Evolutionary conservation across 2,888 invertebrate species (phyloP), one percentile per base, ranked within the genome.

Genomic region (Diadromus collaris): DNA sequence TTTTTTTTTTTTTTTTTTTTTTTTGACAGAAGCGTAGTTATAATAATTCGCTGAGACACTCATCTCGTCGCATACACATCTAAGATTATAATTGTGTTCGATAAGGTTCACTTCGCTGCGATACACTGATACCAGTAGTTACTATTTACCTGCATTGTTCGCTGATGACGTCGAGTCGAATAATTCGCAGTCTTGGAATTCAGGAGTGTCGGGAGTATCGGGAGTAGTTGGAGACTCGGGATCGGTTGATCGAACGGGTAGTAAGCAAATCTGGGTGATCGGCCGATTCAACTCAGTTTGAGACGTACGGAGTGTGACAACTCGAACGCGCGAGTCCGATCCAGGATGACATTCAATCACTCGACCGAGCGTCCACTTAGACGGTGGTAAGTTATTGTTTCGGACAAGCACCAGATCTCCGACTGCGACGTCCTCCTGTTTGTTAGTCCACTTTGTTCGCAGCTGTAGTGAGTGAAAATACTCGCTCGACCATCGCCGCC

Each of bases 321-420:
- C 67, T n/a, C 67, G 58, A 16, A 51, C 51, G 2, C 58, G 60
- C 4, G n/a, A n/a, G 21, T 74, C 64, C 0, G 51, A n/a, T 0
- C 73, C 65, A 9, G 73, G 73, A 29, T 44, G 32, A 13, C 51
- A 6, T 6, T 58, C 7, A 6, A 68, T 27, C 0, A 67, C 34
- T 51, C 29, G 44, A 1, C 60, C 74, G 38, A 67, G 67, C 38
- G 51, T 60, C 74, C 74, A 75, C 10, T 68, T 68, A 0, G 54
- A 44, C 5, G 61, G 63, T 1, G 68, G 74, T 13, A 61, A 24
- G 1, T 51, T 21, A 19, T 67, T 13, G 7, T 75, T 54, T 0
- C 19, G 19, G 1, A 75, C 7, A 2, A 75, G 24, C 0, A 68
- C 74, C 1, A 61, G 38, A 2, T 60, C 24, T 6, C 68, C 61